A percentile compares a stretch with the other conserved stretches of the same genome.
These are phyloP conservation scores for Ranitomeya variabilis DNA, from an alignment of 2,113 vertebrate species.

Conservation along the genomic window DNA sequence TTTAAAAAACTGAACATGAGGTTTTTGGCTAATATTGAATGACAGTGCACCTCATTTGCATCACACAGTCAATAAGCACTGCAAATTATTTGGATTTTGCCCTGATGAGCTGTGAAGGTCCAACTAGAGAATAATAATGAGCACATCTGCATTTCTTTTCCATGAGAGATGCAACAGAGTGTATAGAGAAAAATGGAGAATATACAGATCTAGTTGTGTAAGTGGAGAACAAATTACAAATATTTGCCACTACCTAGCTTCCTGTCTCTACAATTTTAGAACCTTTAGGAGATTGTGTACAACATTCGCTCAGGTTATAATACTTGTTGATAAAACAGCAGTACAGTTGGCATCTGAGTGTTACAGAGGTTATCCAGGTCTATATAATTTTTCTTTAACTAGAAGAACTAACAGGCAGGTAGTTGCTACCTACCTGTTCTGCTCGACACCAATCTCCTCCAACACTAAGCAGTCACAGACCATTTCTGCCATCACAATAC, in stretches of 20 bases:
- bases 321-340: too few relatives aligned
- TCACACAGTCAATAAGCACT: slow-evolving; percentile 2
- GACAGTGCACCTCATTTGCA: not conserved
- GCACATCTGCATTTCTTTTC: not conserved
- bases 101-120: not conserved
- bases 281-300: not conserved
- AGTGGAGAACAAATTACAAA: not conserved
- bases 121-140: slow-evolving; percentile 12
- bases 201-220: not conserved
- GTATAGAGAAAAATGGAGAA: not conserved
- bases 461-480: too few relatives aligned
- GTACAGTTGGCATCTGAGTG: too few relatives aligned
- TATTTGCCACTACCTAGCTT: not conserved
- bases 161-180: not conserved
- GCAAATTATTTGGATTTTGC: not conserved
- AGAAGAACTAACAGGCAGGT: too few relatives aligned
- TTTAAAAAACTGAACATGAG: too few relatives aligned
- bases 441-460: too few relatives aligned
- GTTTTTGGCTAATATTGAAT: not conserved
- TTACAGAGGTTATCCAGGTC: too few relatives aligned
- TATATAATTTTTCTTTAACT: too few relatives aligned
- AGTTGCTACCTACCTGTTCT: too few relatives aligned
- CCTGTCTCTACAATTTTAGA: not conserved
- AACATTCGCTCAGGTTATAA: too few relatives aligned
- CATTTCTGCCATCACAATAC: too few relatives aligned